Evolutionary conservation across 2,888 invertebrate species (phyloP).

Genomic region (Machimus atricapillus): DNA sequence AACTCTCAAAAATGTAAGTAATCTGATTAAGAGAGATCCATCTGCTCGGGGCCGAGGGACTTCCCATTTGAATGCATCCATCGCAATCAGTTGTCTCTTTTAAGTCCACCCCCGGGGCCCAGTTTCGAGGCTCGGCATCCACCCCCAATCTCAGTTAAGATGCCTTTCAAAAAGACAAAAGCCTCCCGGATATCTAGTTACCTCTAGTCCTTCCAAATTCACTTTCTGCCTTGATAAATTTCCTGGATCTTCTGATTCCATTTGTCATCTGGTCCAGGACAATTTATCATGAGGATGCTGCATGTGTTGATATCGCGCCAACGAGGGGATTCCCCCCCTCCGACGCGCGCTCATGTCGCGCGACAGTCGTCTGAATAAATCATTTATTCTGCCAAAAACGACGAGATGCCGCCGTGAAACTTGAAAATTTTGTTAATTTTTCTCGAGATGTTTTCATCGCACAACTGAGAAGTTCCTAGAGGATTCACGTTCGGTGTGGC

Average conservation of each 20-base stretch:
- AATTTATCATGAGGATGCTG: slow-evolving; percentile 19
- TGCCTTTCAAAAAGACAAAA: neutral
- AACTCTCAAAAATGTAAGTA: neutral
- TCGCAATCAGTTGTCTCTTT: neutral
- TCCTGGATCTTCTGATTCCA: slow-evolving; percentile 1
- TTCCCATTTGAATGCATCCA: neutral
- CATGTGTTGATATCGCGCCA: slow-evolving; percentile 10
- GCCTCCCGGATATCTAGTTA: slow-evolving; percentile 11
- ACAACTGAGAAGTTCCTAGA: neutral
- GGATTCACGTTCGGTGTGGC: neutral
- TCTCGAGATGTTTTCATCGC: neutral
- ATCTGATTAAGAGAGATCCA: neutral
- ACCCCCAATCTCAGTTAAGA: neutral
- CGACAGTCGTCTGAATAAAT: neutral
- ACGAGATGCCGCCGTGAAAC: neutral
- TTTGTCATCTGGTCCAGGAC: slow-evolving; percentile 23
- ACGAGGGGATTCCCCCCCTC: neutral
- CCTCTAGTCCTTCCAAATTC: slow-evolving; percentile 14
- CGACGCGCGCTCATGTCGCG: neutral
- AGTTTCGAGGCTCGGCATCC: neutral
- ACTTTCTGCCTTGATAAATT: slow-evolving; percentile 23
- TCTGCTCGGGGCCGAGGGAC: neutral
- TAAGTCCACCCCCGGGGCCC: neutral
- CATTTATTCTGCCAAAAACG: slow-evolving; percentile 1
- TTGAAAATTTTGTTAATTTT: slow-evolving; percentile 17